These are phyloP conservation scores for Margarornis squamiger DNA, from an alignment of 2,797 vertebrate species.

Conservation along the genomic window DNA sequence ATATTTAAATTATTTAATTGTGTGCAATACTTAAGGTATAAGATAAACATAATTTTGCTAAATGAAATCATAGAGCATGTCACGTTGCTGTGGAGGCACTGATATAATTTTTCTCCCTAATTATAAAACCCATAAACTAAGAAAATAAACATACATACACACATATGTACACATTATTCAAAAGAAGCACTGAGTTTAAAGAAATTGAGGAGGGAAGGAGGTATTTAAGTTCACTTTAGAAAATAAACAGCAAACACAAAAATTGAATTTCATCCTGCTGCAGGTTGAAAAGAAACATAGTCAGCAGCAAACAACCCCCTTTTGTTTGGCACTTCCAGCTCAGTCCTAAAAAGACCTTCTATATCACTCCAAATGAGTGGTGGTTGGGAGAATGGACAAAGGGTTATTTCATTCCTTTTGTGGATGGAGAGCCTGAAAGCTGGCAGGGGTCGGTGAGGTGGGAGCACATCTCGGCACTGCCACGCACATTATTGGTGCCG, in stretches of 20 bases:
- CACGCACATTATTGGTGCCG: fast-evolving
- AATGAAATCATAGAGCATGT: constrained; percentile 52
- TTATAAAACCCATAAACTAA: constrained; percentile 43
- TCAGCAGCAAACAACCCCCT: constrained; percentile 33
- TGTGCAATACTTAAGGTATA: constrained; percentile 2
- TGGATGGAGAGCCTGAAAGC: not conserved
- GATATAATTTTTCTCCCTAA: constrained; percentile 42
- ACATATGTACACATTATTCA: constrained; percentile 18
- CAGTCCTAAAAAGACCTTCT: constrained; percentile 10
- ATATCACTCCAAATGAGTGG: not conserved
- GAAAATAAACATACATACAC: constrained; percentile 41
- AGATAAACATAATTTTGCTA: constrained; percentile 40
- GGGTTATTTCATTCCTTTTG: constrained; percentile 34
- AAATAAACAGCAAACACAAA: constrained; percentile 46
- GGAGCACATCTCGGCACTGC: not conserved
- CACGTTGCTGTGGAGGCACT: constrained; percentile 8
- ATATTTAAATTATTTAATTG: constrained; percentile 41
- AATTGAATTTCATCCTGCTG: constrained; percentile 48
- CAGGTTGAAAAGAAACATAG: constrained; percentile 45
- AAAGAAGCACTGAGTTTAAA: constrained; percentile 53
- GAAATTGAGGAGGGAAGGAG: constrained; percentile 47
- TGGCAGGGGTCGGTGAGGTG: not conserved
- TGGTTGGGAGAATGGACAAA: not conserved
- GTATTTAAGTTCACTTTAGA: constrained; percentile 54
- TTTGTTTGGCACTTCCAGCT: constrained; percentile 38